These are phyloP conservation scores for Lagothrix lagotricha DNA, from an alignment of 2,797 vertebrate genomes.

Conservation along the genomic window DNA sequence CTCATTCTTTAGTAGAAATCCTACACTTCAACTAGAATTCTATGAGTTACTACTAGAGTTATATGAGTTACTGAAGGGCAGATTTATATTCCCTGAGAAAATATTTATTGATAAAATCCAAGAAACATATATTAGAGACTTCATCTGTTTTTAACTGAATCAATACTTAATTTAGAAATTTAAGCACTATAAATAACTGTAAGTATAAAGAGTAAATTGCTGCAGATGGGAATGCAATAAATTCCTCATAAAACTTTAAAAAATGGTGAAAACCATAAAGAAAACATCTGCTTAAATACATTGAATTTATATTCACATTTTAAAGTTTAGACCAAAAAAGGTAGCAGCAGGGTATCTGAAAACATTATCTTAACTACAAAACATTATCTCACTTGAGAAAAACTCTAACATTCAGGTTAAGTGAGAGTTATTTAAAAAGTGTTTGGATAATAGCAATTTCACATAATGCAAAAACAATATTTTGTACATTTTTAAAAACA, in stretches of 20 bases:
- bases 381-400: neutral
- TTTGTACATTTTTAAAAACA: neutral
- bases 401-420: neutral
- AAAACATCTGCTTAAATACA: constrained; percentile 50
- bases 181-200: neutral
- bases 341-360: neutral
- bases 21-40: neutral
- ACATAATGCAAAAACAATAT: neutral
- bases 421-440: neutral
- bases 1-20: neutral
- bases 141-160: neutral
- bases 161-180: constrained; percentile 36
- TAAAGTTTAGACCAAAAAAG: neutral
- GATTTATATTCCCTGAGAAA: neutral
- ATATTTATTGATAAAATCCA: neutral
- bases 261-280: constrained; percentile 36
- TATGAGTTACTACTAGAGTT: neutral
- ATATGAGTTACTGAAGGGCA: neutral
- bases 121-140: neutral
- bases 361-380: neutral
- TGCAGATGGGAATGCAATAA: constrained; percentile 38
- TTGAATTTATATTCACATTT: constrained; percentile 60
- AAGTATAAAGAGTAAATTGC: constrained; percentile 41
- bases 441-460: neutral
- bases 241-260: neutral